phyloP scores from a whole-genome alignment of 1,140 invertebrate species.

The Megathymus violae region DNA sequence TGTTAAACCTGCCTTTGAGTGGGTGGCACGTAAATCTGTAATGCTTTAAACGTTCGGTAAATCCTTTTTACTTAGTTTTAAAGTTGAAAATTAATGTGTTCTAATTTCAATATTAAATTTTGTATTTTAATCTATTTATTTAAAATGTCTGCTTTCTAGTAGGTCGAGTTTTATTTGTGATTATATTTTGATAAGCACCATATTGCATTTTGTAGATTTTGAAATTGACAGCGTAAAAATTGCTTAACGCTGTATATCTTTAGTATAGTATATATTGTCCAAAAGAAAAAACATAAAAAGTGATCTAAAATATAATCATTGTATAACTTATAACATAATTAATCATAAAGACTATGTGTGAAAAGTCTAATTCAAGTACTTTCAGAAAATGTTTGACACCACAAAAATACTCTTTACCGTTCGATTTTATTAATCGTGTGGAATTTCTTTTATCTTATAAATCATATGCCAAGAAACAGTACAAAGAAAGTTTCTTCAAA shows the following conservation, averaged over 20 bases:
- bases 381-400: conserved; percentile 41
- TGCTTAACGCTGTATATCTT: no score
- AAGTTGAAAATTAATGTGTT: neutral
- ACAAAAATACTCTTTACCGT: conserved; percentile 39
- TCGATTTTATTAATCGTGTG: conserved; percentile 46
- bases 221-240: no score
- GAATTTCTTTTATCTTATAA: conserved; percentile 58
- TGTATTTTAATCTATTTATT: conserved; percentile 1
- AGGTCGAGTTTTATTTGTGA: conserved; percentile 10
- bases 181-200: conserved; percentile 7
- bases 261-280: no score
- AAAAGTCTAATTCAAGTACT: neutral
- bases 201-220: neutral
- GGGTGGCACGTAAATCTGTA: conserved; percentile 50
- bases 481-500: conserved; percentile 43
- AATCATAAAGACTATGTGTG: no score
- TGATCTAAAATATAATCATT: no score
- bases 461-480: conserved; percentile 56
- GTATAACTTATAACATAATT: no score
- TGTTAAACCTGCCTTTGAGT: conserved; percentile 67
- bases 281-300: no score
- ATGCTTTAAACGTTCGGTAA: conserved; percentile 29
- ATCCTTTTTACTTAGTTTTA: neutral
- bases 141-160: conserved; percentile 6
- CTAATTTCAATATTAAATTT: neutral